A percentile compares a stretch with the other conserved stretches of the same genome.
Conservation (phyloP, 2,797 vertebrate genomes). For the Tympanoctomys barrerae region DNA sequence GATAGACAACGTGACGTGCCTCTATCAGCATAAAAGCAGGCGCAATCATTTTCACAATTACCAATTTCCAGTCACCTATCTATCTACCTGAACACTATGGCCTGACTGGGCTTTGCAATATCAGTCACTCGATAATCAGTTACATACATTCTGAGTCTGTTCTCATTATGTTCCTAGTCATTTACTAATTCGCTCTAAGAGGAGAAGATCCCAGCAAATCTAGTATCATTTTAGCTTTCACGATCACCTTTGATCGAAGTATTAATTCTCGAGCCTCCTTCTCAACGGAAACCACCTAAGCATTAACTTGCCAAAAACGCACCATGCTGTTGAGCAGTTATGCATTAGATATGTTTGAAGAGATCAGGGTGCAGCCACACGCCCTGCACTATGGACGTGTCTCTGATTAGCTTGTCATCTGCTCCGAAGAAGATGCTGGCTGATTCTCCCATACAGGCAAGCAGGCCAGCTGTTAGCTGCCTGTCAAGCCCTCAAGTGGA, state of each 20-base stretch:
- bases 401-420: slow-evolving; percentile 92
- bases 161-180: slow-evolving; percentile 42
- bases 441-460: slow-evolving; percentile 91
- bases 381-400: slow-evolving; percentile 85
- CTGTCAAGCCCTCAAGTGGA: slow-evolving; percentile 99
- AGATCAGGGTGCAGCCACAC: slow-evolving; percentile 88
- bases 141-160: slow-evolving; percentile 35
- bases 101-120: slow-evolving; percentile 70
- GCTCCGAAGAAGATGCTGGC: slow-evolving; percentile 90
- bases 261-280: slow-evolving; percentile 83
- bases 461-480: slow-evolving; percentile 98
- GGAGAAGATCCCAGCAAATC: slow-evolving; percentile 77
- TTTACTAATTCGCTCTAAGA: slow-evolving; percentile 76
- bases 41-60: slow-evolving; percentile 68
- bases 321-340: slow-evolving; percentile 87
- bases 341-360: slow-evolving; percentile 85
- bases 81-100: slow-evolving; percentile 69
- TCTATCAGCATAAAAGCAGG: slow-evolving; percentile 66
- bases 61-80: slow-evolving; percentile 64
- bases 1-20: slow-evolving; percentile 62
- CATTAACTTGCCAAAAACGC: slow-evolving; percentile 85
- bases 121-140: slow-evolving; percentile 53
- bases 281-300: slow-evolving; percentile 85
- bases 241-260: slow-evolving; percentile 81
- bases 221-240: slow-evolving; percentile 80